Conservation (phyloP, 2,797 vertebrate genomes). For the Acipenser ruthenus region DNA sequence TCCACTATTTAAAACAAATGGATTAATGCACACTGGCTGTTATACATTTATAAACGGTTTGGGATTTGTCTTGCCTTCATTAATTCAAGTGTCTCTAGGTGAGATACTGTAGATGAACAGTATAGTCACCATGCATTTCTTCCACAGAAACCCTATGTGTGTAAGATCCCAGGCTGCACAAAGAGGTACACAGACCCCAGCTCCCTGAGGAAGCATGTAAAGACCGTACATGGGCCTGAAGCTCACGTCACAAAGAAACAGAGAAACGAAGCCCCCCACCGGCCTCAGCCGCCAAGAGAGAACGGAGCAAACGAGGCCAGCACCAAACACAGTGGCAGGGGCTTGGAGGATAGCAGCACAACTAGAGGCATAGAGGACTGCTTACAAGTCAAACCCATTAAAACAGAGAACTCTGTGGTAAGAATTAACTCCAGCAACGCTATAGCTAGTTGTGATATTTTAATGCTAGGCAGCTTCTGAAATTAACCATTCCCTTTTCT, state of each 20-base stretch:
- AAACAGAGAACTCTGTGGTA: slow-evolving; percentile 89
- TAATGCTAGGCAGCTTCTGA: too few relatives aligned
- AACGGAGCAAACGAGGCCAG: slow-evolving; percentile 75
- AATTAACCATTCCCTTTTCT: too few relatives aligned
- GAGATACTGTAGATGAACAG: background rate
- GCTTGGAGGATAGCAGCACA: slow-evolving; percentile 69
- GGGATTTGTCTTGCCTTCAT: too few relatives aligned
- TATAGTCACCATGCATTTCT: slow-evolving; percentile 5
- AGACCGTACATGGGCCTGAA: slow-evolving; percentile 94
- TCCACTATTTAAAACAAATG: too few relatives aligned
- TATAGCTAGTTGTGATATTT: background rate
- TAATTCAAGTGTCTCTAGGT: too few relatives aligned
- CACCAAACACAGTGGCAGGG: slow-evolving; percentile 55
- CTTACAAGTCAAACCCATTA: slow-evolving; percentile 82
- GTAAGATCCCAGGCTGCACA: slow-evolving; percentile 93
- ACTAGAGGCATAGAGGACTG: slow-evolving; percentile 70
- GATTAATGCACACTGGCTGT: too few relatives aligned
- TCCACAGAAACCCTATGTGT: slow-evolving; percentile 91
- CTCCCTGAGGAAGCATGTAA: slow-evolving; percentile 95
- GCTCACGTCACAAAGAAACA: slow-evolving; percentile 97
- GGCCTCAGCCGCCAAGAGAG: slow-evolving; percentile 69
- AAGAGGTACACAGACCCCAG: slow-evolving; percentile 97
- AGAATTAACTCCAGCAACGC: slow-evolving; percentile 32
- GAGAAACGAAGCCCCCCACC: slow-evolving; percentile 69
- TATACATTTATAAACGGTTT: too few relatives aligned